Conservation (phyloP, 2,113 vertebrate genomes). For the Cyanoliseus patagonus region DNA sequence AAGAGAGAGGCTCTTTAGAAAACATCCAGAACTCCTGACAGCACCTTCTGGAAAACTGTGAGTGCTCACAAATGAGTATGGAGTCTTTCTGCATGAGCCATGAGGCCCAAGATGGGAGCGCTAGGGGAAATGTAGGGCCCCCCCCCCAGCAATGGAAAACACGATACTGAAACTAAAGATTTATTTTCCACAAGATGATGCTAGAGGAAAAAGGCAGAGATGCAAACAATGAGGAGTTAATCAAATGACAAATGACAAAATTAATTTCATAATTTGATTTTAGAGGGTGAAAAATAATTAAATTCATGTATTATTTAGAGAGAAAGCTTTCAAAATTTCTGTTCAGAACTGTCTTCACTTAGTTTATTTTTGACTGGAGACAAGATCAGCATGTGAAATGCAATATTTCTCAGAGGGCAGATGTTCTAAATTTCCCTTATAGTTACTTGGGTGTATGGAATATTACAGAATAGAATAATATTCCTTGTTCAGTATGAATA, state of each 20-base stretch:
- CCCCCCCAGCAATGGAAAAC: rapidly evolving
- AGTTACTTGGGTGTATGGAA: not conserved
- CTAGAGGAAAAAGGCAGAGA: not conserved
- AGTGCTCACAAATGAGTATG: not conserved
- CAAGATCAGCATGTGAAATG: not conserved
- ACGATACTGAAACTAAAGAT: not conserved
- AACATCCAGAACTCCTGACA: not conserved
- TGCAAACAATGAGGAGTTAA: not conserved
- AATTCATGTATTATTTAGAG: not conserved
- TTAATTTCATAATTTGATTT: not conserved
- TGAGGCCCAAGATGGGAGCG: not conserved
- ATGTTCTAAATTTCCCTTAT: not conserved
- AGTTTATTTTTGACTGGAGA: not conserved
- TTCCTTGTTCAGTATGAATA: not conserved
- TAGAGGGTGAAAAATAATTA: rapidly evolving
- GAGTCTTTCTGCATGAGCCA: not conserved
- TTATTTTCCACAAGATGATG: not conserved
- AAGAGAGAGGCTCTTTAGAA: not conserved
- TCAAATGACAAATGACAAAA: not conserved
- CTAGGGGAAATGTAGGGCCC: not conserved
- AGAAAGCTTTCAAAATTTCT: not conserved
- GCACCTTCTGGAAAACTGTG: not conserved
- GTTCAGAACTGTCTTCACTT: not conserved
- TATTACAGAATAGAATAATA: not conserved
- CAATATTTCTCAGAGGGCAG: not conserved